Conservation (phyloP, 2,797 vertebrate genomes). For the Masticophis lateralis region DNA sequence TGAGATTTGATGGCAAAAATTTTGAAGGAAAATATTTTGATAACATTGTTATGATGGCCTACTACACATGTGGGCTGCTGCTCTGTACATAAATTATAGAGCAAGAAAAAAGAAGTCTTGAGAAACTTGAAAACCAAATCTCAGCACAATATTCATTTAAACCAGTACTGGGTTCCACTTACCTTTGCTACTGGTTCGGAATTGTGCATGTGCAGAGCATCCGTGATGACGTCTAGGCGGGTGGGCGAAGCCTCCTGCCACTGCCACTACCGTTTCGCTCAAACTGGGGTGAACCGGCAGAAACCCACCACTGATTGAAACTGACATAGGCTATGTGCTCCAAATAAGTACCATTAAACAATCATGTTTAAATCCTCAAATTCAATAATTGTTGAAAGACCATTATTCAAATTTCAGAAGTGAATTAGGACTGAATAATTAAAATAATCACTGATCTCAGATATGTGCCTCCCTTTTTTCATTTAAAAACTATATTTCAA, state of each 20-base stretch:
- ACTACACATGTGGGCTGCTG: background rate
- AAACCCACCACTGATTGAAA: background rate
- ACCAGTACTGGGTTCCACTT: background rate
- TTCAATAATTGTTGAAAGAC: background rate
- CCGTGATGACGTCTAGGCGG: too few relatives aligned
- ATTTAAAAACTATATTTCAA: background rate
- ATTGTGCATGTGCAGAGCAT: too few relatives aligned
- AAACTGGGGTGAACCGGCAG: too few relatives aligned
- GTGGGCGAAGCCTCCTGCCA: too few relatives aligned
- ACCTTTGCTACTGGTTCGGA: too few relatives aligned
- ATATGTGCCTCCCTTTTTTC: too few relatives aligned
- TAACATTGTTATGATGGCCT: background rate
- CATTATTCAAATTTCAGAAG: background rate
- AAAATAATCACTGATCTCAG: background rate
- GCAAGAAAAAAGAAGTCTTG: background rate
- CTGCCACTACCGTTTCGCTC: too few relatives aligned
- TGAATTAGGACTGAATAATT: background rate
- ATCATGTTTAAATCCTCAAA: background rate
- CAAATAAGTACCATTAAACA: background rate
- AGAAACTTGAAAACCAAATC: background rate
- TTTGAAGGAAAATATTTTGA: background rate
- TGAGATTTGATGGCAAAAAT: background rate
- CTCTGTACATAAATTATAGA: background rate
- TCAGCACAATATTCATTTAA: background rate
- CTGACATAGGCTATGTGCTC: background rate